phyloP scores from a whole-genome alignment of 2,888 invertebrate species.

The Tipula lateralis region DNA sequence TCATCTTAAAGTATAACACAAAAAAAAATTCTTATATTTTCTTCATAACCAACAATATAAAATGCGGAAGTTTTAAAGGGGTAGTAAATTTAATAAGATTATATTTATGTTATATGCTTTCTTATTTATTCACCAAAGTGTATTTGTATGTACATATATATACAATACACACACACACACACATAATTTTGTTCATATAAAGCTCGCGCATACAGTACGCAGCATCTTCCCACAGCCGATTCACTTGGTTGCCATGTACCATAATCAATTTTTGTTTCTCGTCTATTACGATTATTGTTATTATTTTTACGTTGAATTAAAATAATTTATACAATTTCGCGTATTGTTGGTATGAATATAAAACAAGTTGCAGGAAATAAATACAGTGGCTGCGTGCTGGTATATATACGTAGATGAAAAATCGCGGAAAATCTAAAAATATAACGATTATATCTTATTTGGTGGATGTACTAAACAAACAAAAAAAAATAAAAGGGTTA shows the following conservation, averaged over 20 bases:
- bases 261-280: background rate
- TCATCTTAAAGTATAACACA: background rate
- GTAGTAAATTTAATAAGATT: slow-evolving; percentile 19
- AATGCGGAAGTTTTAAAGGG: slow-evolving; percentile 24
- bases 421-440: background rate
- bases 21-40: background rate
- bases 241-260: background rate
- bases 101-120: background rate
- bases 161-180: too few relatives aligned
- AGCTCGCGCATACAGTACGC: background rate
- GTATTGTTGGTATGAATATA: background rate
- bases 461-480: background rate
- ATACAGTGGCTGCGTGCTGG: background rate
- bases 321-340: background rate
- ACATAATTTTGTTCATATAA: background rate
- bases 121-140: background rate
- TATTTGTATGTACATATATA: too few relatives aligned
- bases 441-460: background rate
- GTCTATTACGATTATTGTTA: background rate
- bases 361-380: background rate
- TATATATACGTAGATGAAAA: background rate
- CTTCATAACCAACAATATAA: background rate
- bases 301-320: background rate
- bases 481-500: background rate
- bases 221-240: background rate